Evolutionary conservation across 2,797 vertebrate species (phyloP), one percentile per base, ranked within the genome.

Genomic region (Emys orbicularis): DNA sequence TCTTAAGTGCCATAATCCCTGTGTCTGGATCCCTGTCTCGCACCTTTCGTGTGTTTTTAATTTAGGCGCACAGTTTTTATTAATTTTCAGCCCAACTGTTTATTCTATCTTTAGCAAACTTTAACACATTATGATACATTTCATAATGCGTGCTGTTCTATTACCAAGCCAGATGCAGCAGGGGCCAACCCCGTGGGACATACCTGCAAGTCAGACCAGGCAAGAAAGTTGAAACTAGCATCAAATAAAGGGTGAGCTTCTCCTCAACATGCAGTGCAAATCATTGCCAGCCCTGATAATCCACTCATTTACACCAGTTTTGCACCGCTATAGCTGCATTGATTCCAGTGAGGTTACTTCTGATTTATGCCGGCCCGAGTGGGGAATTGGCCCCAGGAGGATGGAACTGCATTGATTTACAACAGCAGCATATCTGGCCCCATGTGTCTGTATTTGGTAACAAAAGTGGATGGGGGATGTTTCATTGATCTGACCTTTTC

Each of bases 31-130:
- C 89, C 83, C 80, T 86, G 68, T 86, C 86, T 93, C 80, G n/a
- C 79, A 93, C 77, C 80, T 79, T 93, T 93, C 68, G 86, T 79
- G 84, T 79, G 68, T 72, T 89, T 89, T 93, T 86, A 93, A 90
- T 86, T 93, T 80, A 79, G 89, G 53, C 2, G 27, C 41, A 23
- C 54, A 44, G 47, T 34, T 47, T 53, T 56, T 81, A 65, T 87
- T 65, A 61, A 57, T 92, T 61, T 91, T 74, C 89, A 82, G 65
- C 86, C 74, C 86, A 79, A 86, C 72, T 93, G 83, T 86, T 86
- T 86, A 57, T 57, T 90, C 83, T 79, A 83, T 86, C 86, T 89
- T 89, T 93, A 93, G 91, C 79, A 82, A 84, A 93, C 54, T 68
- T 86, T 88, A 86, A 44, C 87, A 83, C 84, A 65, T 89, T 86